Base-by-base conservation (phyloP, 2,888 invertebrate species). In the Plebejus argus region DNA sequence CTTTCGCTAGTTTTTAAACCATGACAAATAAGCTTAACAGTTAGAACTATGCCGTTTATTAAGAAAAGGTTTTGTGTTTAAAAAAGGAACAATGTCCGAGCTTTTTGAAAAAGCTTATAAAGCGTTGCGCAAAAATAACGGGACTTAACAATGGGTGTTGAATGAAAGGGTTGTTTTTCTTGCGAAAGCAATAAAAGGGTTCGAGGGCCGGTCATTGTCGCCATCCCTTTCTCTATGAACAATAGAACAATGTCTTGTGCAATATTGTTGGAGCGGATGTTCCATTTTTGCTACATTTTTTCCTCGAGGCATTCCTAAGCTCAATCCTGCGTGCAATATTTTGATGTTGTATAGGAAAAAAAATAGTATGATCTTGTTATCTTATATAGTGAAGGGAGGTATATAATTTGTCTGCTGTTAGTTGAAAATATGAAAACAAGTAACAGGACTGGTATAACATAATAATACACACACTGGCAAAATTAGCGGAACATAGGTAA, bases 111-210 rank as follows among this genome's bases (percentile, higher is more conserved):
- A 90, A 90, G 91, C 85, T 85, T 81, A 81, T 84, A 82, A 86
- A 84, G 81, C 79, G 83, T 91, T 89, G 90, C 90, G 87, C 91
- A 88, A 90, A 90, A 86, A 86, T 91, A 92, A 91, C 90, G 88
- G 90, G 83, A 83, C 84, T 82, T 82, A 79, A 80, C 81, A 80
- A 88, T 88, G 89, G 91, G 90, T 86, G 87, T 89, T 83, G 82
- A 90, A 91, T 88, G 84, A 87, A 91, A 93, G 92, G 92, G 93
- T 93, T 92, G 91, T 89, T 91, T 89, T 90, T 90, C 89, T 90
- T 89, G 85, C 85, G 79, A 87, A 86, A 83, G 84, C 83, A 86
- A 89, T 90, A 88, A 91, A 91, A 89, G 92, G 90, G 90, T 92
- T 91, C 89, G 86, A 86, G 86, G 85, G 85, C 85, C 86, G 82